A percentile compares a stretch with the other conserved stretches of the same genome.
Evolutionary conservation across 2,888 invertebrate genomes (phyloP).

Genomic region (Fragum whitleyi): DNA sequence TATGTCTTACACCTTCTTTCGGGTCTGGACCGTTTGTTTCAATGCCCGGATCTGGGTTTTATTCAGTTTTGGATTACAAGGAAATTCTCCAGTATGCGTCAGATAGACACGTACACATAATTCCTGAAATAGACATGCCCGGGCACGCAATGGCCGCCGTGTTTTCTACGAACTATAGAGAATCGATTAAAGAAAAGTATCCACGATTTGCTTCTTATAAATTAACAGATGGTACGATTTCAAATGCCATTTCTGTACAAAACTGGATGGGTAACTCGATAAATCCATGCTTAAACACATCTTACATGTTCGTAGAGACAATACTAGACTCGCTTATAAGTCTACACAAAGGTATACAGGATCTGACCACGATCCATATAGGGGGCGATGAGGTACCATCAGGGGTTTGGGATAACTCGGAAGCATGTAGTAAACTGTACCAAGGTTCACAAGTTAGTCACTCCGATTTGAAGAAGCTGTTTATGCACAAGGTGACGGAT

Average conservation of each 20-base stretch:
- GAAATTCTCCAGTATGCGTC: constrained; percentile 73
- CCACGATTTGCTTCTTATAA: not conserved
- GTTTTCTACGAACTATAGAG: constrained; percentile 30
- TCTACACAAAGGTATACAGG: constrained; percentile 59
- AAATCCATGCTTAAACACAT: constrained; percentile 72
- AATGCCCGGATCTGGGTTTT: constrained; percentile 71
- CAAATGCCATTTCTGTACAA: constrained; percentile 59
- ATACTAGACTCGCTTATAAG: constrained; percentile 53
- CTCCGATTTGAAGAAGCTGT: constrained; percentile 60
- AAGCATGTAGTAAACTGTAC: constrained; percentile 53
- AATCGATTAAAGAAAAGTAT: constrained; percentile 7
- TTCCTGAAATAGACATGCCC: constrained; percentile 82
- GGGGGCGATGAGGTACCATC: constrained; percentile 69
- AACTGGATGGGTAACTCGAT: constrained; percentile 72
- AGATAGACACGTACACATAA: constrained; percentile 74
- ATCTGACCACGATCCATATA: constrained; percentile 64
- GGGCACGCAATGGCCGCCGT: constrained; percentile 73
- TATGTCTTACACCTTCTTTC: constrained; percentile 71
- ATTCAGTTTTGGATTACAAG: constrained; percentile 69
- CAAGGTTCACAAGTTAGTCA: constrained; percentile 9
- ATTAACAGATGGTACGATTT: not conserved
- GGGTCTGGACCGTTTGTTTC: constrained; percentile 72
- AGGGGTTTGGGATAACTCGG: constrained; percentile 70
- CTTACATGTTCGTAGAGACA: constrained; percentile 64
- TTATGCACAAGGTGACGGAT: constrained; percentile 49